Evolutionary conservation across 2,113 vertebrate genomes (phyloP), one percentile per base, ranked within the genome.

Genomic region (Macrotis lagotis): DNA sequence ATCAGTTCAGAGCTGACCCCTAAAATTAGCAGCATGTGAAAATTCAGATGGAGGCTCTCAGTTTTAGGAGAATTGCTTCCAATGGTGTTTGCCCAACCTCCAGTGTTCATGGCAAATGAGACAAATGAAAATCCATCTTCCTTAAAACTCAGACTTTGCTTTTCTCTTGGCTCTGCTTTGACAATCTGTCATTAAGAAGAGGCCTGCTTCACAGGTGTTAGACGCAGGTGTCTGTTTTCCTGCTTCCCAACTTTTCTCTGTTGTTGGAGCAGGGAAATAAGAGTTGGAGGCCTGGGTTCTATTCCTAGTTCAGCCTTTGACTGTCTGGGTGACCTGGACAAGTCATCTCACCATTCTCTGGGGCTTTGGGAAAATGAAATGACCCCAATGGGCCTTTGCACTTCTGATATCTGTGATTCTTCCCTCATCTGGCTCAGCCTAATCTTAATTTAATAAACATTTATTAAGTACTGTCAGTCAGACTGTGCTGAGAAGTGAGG

Each of bases 111-210:
- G 1, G 10, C 19, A 25, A 50, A 48, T 28, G 48, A 48, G 28
- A 37, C 1, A n/a, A 0, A 25, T 50, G 95, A 52, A 55, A 51
- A n/a, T 53, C 66, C 51, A 51, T 91, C 47, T 90, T 91, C 47
- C 92, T 66, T 83, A 55, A 59, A 96, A 66, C 50, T 48, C 89
- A 52, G 19, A 53, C 88, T 94, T 90, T 55, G 90, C 93, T 91
- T 95, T 94, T 93, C 88, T 94, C 48, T 89, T 48, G 25, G 66
- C 28, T 44, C 12, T 26, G 25, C 50, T 19, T 31, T 92, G 94
- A 93, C 96, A 92, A 55, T 24, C 88, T 95, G 91, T 66, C 94
- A 28, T 59, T 10, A 50, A 88, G 44, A 94, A 93, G 90, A 50
- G 90, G 90, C 91, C 88, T 94, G 50, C 4, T 14, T 59, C 93